Evolutionary conservation across 2,797 vertebrate species (phyloP).

Genomic region (Perodicticus potto): DNA sequence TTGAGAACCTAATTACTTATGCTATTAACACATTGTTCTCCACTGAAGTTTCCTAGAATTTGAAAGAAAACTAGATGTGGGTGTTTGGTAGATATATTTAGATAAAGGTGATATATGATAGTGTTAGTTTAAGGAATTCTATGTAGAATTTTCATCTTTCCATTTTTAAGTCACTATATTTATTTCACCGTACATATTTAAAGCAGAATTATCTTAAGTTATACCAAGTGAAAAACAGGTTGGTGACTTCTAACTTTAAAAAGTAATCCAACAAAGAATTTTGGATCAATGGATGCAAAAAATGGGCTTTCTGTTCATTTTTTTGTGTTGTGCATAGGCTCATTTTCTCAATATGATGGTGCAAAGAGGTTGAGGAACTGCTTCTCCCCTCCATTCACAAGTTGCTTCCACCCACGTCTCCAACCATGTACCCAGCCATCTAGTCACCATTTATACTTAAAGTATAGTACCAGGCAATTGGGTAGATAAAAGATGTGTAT

Average conservation of each 20-base stretch:
- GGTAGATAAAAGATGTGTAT: not conserved
- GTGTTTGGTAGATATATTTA: not conserved
- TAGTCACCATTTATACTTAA: not conserved
- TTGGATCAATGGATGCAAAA: not conserved
- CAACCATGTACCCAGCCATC: not conserved
- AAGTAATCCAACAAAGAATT: not conserved
- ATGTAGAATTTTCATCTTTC: not conserved
- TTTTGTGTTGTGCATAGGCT: not conserved
- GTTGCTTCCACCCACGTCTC: not conserved
- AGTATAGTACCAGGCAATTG: not conserved
- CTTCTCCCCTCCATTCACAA: not conserved
- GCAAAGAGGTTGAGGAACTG: not conserved
- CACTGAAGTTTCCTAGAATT: not conserved
- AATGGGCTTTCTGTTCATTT: not conserved
- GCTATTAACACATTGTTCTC: slow-evolving; percentile 66
- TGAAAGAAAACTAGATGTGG: not conserved
- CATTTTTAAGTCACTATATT: not conserved
- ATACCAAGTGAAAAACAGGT: not conserved
- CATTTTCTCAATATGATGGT: not conserved
- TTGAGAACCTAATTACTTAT: slow-evolving; percentile 46
- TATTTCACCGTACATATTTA: not conserved
- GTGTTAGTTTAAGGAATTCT: not conserved
- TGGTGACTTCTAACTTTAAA: not conserved
- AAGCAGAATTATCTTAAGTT: slow-evolving; percentile 38
- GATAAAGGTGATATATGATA: not conserved